Evolutionary conservation across 1,140 invertebrate genomes (phyloP), one percentile per base, ranked within the genome.

Genomic region (Eurosta solidaginis): DNA sequence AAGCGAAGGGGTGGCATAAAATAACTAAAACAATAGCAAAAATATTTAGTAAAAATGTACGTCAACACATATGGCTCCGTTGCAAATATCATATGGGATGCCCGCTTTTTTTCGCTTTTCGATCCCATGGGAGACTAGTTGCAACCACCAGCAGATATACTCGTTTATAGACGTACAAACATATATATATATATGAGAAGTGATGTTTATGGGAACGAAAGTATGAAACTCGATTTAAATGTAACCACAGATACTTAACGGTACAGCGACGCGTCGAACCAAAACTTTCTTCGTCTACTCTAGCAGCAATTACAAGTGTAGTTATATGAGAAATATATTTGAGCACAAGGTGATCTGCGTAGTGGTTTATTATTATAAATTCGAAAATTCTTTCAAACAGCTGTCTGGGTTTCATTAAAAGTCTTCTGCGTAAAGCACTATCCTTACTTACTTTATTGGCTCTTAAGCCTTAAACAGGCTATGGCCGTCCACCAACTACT

Each of bases 231-330:
- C 22, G 59, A 68, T 68, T 68, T 68, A 68, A 68, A 40, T 68
- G 59, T 68, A 36, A 68, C 59, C 59, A 40, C 59, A 68, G 59
- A 29, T n/a, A 68, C 59, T 68, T 68, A 33, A n/a, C 36, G 59
- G 33, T 22, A 33, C n/a, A 29, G 29, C 59, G n/a, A 0, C 5
- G 59, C n/a, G 59, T 33, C 59, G 59, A 33, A 68, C n/a, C n/a
- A n/a, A n/a, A 29, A 68, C 36, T 33, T 68, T 40, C 59, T 68
- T 68, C 59, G 40, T 68, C 54, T 59, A 29, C n/a, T 27, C 33
- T 29, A 40, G 59, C 33, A 40, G 54, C 54, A 33, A 33, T 36
- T 59, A 17, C 54, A 17, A 59, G n/a, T 33, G 54, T n/a, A n/a
- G n/a, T n/a, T n/a, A n/a, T n/a, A n/a, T n/a, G n/a, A n/a, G n/a